Conservation (phyloP, 2,888 invertebrate genomes). For the Synanthedon andrenaeformis region DNA sequence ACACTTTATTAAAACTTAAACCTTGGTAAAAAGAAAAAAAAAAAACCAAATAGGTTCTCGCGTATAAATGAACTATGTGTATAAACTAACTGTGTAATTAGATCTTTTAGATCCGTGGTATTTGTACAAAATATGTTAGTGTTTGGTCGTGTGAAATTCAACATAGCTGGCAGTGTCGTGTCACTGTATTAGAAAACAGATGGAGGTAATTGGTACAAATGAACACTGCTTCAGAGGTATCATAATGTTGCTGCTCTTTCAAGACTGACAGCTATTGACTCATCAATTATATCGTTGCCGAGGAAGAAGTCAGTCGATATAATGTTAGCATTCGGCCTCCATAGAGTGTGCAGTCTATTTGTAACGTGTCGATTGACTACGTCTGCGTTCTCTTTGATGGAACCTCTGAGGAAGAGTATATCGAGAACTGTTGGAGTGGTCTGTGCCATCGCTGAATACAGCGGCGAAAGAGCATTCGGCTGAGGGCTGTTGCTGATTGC, state of each 20-base stretch:
- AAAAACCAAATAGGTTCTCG: too few species aligned
- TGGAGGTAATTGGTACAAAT: neutral
- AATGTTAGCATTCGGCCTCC: slow-evolving; percentile 77
- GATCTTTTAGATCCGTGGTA: too few species aligned
- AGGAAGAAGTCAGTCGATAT: slow-evolving; percentile 81
- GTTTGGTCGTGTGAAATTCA: too few species aligned
- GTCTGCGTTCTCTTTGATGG: slow-evolving; percentile 74
- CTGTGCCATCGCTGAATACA: slow-evolving; percentile 80
- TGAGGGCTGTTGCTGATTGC: slow-evolving; percentile 48
- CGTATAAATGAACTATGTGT: too few species aligned
- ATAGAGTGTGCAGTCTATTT: slow-evolving; percentile 74
- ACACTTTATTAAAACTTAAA: too few species aligned
- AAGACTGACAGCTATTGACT: slow-evolving; percentile 68
- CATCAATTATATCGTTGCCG: slow-evolving; percentile 77
- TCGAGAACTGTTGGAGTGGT: slow-evolving; percentile 76
- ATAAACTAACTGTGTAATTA: too few species aligned
- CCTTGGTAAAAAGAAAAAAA: too few species aligned
- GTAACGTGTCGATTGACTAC: slow-evolving; percentile 78
- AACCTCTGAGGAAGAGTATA: slow-evolving; percentile 71
- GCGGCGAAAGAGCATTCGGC: slow-evolving; percentile 50
- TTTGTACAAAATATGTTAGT: too few species aligned
- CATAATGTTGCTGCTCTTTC: slow-evolving; percentile 54
- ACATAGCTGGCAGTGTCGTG: neutral
- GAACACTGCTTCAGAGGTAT: slow-evolving; percentile 27
- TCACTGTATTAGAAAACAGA: neutral